Evolutionary conservation across 1,140 invertebrate species (phyloP).

Genomic region (Leptopilina clavipes): DNA sequence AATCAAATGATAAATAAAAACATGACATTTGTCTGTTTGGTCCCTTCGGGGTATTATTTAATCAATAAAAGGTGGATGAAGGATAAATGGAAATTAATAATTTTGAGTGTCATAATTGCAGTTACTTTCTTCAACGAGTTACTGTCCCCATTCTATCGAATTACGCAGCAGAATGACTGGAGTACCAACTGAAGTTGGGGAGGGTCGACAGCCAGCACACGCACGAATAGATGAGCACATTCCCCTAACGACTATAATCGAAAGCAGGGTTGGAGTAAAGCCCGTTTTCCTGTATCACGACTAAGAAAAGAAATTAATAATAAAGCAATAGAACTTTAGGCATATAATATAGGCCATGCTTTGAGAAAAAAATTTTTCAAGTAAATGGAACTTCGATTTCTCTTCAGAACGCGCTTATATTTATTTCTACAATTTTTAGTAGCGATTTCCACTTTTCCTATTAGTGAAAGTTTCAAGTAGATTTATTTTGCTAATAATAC

Average conservation of each 20-base stretch:
- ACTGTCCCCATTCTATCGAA: constrained; percentile 29
- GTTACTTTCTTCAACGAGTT: constrained; percentile 16
- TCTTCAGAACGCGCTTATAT: no score
- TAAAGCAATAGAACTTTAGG: not conserved
- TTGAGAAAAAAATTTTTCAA: no score
- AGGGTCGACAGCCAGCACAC: not conserved
- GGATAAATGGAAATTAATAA: not conserved
- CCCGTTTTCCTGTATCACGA: not conserved
- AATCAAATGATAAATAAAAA: no score
- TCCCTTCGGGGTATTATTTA: not conserved
- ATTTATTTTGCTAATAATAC: no score
- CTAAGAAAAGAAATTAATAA: not conserved
- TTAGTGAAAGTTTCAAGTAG: no score
- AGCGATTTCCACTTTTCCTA: no score
- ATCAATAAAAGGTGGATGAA: not conserved
- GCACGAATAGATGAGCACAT: constrained; percentile 31
- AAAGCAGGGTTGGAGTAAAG: constrained; percentile 22
- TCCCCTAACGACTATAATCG: constrained; percentile 32
- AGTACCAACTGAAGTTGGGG: constrained; percentile 29
- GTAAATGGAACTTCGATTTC: no score
- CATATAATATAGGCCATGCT: no score
- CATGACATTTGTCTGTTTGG: no score
- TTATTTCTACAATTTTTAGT: no score
- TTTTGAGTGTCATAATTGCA: constrained; percentile 21
- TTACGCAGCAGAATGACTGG: constrained; percentile 30